Evolutionary conservation across 2,113 vertebrate genomes (phyloP).

Genomic region (Saguinus imperator): DNA sequence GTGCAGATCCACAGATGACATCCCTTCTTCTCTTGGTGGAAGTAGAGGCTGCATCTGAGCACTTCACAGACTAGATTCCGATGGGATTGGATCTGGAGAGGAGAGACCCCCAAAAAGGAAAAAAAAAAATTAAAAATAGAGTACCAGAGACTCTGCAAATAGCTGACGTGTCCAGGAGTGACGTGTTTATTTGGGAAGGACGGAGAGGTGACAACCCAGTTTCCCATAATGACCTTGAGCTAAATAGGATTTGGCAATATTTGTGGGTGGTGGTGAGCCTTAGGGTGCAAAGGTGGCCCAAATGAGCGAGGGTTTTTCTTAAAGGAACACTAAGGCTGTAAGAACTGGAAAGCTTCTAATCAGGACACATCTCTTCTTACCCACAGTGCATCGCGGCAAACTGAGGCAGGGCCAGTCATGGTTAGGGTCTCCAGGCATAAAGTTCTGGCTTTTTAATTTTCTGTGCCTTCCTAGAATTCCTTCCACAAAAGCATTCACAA

Average conservation of each 20-base stretch:
- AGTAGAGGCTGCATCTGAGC: not conserved
- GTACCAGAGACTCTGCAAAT: not conserved
- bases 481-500: not conserved
- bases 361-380: not conserved
- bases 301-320: slow-evolving; percentile 1
- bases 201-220: not conserved
- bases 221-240: slow-evolving; percentile 46
- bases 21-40: slow-evolving; percentile 6
- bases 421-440: not conserved
- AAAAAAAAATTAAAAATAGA: not conserved
- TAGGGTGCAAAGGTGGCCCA: not conserved
- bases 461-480: not conserved
- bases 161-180: not conserved
- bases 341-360: not conserved
- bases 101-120: not conserved
- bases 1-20: slow-evolving; percentile 68
- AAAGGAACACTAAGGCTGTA: not conserved
- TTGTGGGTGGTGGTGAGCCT: not conserved
- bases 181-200: not conserved
- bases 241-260: slow-evolving; percentile 21
- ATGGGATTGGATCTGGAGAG: not conserved
- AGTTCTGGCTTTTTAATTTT: not conserved
- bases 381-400: not conserved
- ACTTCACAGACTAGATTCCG: not conserved
- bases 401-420: not conserved